phyloP scores from a whole-genome alignment of 2,113 vertebrate genomes.

The Pygoscelis adeliae region DNA sequence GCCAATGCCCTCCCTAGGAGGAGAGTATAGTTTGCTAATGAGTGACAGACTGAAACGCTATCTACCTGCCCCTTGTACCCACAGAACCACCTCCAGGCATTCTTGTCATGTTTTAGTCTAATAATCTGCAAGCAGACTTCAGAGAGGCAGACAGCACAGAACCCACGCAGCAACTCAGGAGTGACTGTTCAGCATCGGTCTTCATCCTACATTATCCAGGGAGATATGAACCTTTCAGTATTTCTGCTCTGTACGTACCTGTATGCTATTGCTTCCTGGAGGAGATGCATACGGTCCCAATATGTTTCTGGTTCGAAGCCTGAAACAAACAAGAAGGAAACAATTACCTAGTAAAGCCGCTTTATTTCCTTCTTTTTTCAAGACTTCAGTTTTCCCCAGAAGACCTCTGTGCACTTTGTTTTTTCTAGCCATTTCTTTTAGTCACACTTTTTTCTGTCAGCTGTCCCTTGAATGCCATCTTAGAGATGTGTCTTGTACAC shows the following conservation, averaged over 20 bases:
- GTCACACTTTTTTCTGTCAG: background rate
- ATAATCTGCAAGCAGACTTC: background rate
- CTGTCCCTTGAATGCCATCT: background rate
- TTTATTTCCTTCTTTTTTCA: background rate
- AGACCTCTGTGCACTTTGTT: background rate
- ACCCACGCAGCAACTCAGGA: fast-evolving
- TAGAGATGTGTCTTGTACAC: background rate
- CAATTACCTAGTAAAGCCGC: background rate
- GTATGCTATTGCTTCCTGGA: constrained; percentile 94
- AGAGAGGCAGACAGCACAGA: background rate
- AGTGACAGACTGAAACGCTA: background rate
- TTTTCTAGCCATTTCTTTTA: background rate
- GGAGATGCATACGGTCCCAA: constrained; percentile 97
- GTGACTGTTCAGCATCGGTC: background rate
- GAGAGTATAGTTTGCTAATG: background rate
- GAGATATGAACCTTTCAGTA: background rate
- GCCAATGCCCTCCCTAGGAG: background rate
- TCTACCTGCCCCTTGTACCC: background rate
- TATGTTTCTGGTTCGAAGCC: constrained; percentile 97
- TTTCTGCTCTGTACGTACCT: constrained; percentile 73
- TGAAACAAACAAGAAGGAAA: constrained; percentile 51
- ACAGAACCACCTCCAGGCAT: background rate
- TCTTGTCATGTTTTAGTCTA: background rate
- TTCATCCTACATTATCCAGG: background rate
- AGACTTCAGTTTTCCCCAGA: background rate